Evolutionary conservation across 37 sponge, comb jelly and placozoan genomes (phyloP), one percentile per base, ranked within the genome.

Genomic region (Ephydatia muelleri): DNA sequence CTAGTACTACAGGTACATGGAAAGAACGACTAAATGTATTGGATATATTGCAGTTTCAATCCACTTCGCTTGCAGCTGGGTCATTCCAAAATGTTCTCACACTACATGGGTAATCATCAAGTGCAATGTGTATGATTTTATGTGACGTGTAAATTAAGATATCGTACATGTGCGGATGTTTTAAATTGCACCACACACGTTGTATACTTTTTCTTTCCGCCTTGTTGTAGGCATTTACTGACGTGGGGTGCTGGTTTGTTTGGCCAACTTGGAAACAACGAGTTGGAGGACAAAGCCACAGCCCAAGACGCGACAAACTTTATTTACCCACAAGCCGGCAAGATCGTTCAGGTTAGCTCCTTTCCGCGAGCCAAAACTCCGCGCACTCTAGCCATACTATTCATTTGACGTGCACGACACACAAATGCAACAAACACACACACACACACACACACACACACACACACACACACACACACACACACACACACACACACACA

Each of bases 171-270:
- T n/a, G n/a, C n/a, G n/a, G n/a, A n/a, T n/a, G n/a, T n/a, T n/a
- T n/a, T n/a, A n/a, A n/a, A n/a, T n/a, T n/a, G n/a, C n/a, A n/a
- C n/a, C n/a, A n/a, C n/a, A n/a, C 16, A 57, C 57, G 57, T 57
- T 19, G 4, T 43, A 43, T 43, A 43, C 4, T 4, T 11, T 19
- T 32, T 14, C 13, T 0, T 6, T 8, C 40, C 31, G 34, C 14
- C 5, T 75, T 65, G 0, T 67, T 40, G 23, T 64, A 82, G 83
- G 1, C 70, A 49, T 21, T 30, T 90, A 75, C 48, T 86, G 36
- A 86, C 86, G 16, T 91, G 92, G 92, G 92, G 92, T 70, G 87
- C 92, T 75, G 92, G 92, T 12, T 36, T 35, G 43, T 87, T 91
- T 67, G 92, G 92, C 2, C 92, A 91, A 77, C 78, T 91, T 34